phyloP scores from a whole-genome alignment of 2,797 vertebrate species.

The Masticophis lateralis region DNA sequence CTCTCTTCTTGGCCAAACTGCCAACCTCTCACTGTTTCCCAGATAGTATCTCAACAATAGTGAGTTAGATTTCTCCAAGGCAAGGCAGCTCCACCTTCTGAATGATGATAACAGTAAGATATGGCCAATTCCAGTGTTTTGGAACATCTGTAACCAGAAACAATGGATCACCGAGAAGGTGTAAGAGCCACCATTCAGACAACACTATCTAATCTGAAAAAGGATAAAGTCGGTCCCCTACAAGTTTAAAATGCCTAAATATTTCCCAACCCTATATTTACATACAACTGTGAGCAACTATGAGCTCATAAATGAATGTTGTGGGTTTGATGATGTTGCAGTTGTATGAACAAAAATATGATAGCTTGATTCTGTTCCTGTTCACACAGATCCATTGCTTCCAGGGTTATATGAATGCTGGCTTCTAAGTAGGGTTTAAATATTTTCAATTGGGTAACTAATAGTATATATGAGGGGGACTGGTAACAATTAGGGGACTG shows the following conservation, averaged over 20 bases:
- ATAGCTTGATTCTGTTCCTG: not conserved
- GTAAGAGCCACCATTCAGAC: not conserved
- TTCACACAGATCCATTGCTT: not conserved
- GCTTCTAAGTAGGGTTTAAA: not conserved
- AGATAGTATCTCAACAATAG: not conserved
- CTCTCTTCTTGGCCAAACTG: rapidly evolving
- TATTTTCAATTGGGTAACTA: not conserved
- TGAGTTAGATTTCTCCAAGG: constrained; percentile 10
- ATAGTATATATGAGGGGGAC: not conserved
- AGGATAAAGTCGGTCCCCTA: not conserved
- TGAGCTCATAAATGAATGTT: not conserved
- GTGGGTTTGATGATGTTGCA: not conserved
- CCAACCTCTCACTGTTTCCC: not conserved
- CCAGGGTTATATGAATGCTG: not conserved
- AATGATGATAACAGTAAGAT: constrained; percentile 39
- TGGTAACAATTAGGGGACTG: not conserved
- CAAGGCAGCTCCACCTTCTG: constrained; percentile 36
- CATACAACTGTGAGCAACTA: not conserved
- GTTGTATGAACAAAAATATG: not conserved
- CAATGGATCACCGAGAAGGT: not conserved
- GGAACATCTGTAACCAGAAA: constrained; percentile 14
- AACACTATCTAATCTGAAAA: constrained; percentile 3
- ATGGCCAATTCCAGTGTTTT: constrained; percentile 32
- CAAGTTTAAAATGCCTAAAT: not conserved
- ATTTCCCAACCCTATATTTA: not conserved